Percentiles rank a stretch among this genome's conserved stretches.
phyloP scores from a whole-genome alignment of 2,113 vertebrate species.

The Callipepla californica region DNA sequence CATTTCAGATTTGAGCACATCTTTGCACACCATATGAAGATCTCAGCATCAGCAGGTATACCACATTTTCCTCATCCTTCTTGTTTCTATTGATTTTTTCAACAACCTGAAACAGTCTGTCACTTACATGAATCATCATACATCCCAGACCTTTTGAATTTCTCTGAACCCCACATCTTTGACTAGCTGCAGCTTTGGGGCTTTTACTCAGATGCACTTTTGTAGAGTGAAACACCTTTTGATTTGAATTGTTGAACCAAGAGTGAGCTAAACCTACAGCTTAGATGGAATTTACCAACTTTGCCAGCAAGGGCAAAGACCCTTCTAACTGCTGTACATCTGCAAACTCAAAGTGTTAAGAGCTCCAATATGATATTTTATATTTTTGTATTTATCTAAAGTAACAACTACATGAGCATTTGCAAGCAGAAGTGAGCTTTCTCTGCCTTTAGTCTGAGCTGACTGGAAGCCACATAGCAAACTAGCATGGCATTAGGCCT shows the following conservation, averaged over 20 bases:
- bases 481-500: conserved; percentile 1
- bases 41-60: neutral
- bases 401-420: neutral
- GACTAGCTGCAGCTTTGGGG: neutral
- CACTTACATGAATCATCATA: neutral
- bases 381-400: neutral
- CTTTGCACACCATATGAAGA: neutral
- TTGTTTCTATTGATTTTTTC: neutral
- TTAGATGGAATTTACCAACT: accelerated
- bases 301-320: neutral
- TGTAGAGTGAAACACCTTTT: neutral
- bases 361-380: neutral
- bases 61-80: neutral
- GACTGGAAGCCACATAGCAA: conserved; percentile 3
- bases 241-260: accelerated
- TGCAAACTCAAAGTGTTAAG: neutral
- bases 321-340: neutral
- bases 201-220: neutral
- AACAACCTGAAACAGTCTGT: neutral
- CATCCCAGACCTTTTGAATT: neutral
- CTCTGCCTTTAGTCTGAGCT: conserved; percentile 1
- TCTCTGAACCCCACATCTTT: neutral
- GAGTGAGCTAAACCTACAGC: accelerated
- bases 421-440: neutral
- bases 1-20: neutral